Conservation (phyloP, 2,113 vertebrate species). For the Phrynocephalus versicolor region DNA sequence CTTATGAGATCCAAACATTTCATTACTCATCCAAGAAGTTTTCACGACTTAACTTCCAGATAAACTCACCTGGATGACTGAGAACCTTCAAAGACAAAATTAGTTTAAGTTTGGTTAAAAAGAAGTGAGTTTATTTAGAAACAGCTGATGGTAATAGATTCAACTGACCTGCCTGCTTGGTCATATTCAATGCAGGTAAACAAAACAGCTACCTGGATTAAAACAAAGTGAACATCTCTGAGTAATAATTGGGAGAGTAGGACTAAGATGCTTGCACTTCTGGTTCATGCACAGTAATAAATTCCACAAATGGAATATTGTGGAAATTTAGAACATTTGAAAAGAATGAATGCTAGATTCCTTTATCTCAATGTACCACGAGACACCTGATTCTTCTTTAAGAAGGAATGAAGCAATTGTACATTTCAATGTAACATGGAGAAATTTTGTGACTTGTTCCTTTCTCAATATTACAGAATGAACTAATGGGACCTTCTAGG, state of each 20-base stretch:
- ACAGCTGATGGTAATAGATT: background rate
- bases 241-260: background rate
- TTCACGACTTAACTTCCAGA: no score
- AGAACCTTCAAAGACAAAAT: no score
- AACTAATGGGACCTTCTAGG: slow-evolving; percentile 67
- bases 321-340: background rate
- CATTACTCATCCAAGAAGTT: no score
- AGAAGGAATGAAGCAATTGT: slow-evolving; percentile 9
- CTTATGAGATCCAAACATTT: no score
- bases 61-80: no score
- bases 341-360: slow-evolving; percentile 7
- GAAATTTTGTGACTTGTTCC: slow-evolving; percentile 54
- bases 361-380: slow-evolving; percentile 18
- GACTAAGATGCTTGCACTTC: background rate
- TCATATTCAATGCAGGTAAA: background rate
- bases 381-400: slow-evolving; percentile 43
- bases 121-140: no score
- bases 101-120: no score
- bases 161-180: background rate
- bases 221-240: background rate
- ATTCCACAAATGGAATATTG: background rate
- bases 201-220: background rate
- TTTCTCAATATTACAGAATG: slow-evolving; percentile 60
- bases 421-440: slow-evolving; percentile 41
- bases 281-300: background rate